Percentiles rank a stretch among this genome's conserved stretches.
Conservation (phyloP, 2,797 vertebrate genomes). For the Tapera naevia region DNA sequence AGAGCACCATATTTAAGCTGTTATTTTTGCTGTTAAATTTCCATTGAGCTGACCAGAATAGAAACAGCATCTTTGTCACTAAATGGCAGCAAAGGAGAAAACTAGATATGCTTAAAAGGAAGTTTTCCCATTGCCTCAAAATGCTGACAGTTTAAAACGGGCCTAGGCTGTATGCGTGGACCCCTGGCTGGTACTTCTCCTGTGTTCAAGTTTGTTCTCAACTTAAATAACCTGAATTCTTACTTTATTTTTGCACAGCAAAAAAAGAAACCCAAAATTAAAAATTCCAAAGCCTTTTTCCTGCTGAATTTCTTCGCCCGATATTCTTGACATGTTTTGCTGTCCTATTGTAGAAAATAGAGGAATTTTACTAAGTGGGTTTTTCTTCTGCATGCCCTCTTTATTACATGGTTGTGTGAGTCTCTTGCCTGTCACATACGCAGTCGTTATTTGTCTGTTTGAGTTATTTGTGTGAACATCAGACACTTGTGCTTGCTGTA, state of each 20-base stretch:
- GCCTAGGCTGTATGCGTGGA: neutral
- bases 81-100: neutral
- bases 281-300: neutral
- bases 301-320: neutral
- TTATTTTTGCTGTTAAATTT: neutral
- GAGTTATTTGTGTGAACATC: slow-evolving; percentile 5
- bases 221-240: neutral
- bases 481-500: neutral
- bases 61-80: neutral
- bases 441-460: neutral
- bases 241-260: neutral
- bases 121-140: neutral
- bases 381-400: neutral
- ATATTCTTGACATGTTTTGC: neutral
- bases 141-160: neutral
- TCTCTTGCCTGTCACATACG: neutral
- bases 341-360: neutral
- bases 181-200: neutral
- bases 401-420: neutral
- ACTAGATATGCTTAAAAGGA: neutral
- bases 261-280: neutral
- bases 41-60: neutral
- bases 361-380: neutral
- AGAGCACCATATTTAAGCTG: neutral
- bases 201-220: neutral